These are phyloP conservation scores for Bufotes viridis DNA, from an alignment of 2,797 vertebrate genomes.

Conservation along the genomic window DNA sequence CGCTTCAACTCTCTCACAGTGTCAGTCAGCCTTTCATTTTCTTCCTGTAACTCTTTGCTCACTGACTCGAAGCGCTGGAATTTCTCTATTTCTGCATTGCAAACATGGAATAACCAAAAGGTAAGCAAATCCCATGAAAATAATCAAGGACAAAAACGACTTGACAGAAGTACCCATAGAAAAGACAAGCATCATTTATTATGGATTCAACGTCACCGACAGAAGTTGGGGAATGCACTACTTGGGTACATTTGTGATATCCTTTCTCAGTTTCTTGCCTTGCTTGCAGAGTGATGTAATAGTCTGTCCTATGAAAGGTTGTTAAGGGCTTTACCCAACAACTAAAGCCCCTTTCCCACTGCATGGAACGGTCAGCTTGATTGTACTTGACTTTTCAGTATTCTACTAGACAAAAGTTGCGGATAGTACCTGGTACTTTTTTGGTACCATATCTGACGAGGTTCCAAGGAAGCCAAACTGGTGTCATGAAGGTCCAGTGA, in stretches of 20 bases:
- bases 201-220: neutral
- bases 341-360: no score
- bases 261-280: no score
- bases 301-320: no score
- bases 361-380: no score
- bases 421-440: no score
- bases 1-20: slow-evolving; percentile 76
- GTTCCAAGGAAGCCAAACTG: no score
- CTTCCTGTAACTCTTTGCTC: slow-evolving; percentile 78
- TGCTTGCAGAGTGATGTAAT: no score
- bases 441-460: no score
- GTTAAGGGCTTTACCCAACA: no score
- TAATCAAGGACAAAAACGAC: neutral
- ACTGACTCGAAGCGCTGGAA: slow-evolving; percentile 77
- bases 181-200: neutral
- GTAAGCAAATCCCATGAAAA: neutral
- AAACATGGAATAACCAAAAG: neutral
- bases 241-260: neutral
- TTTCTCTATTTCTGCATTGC: slow-evolving; percentile 67
- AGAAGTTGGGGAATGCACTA: neutral
- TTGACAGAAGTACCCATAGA: neutral
- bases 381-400: no score
- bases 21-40: slow-evolving; percentile 74
- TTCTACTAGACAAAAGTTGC: no score
- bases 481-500: no score